Base-by-base conservation (phyloP, 2,888 invertebrate genomes). In the Eupithecia centaureata region DNA sequence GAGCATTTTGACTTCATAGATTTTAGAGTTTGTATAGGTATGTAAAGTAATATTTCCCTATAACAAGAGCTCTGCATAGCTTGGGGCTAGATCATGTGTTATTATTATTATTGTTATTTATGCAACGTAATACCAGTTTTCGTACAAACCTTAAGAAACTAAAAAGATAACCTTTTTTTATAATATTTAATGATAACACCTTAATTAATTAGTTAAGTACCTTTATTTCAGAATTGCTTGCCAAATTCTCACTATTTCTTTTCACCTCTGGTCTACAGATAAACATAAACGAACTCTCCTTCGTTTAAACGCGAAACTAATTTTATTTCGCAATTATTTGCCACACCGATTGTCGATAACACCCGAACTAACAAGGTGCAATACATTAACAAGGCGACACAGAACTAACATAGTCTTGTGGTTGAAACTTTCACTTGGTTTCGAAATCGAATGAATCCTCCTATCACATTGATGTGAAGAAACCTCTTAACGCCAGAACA, bases 351-450 rank as follows among this genome's bases (percentile, higher is more conserved):
- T n/a, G 73, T 80, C 80, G 81, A 82, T 82, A 82, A 81, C 77
- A 79, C 71, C 74, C 74, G 67, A 75, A 77, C 73, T 85, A 85
- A 86, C 87, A 87, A 89, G 86, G 82, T 77, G 79, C 80, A 79
- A 84, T 86, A 84, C 83, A 84, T 89, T 88, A 84, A 82, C 86
- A 83, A 86, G 68, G 72, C 73, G 70, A 5, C 61, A 54, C 68
- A 65, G 68, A 62, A 33, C 32, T 42, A n/a, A 38, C 10, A 33
- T 32, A 68, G 62, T 54, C 30, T 2, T 12, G 10, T 30, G 22
- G n/a, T 27, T 0, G 18, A 12, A 28, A 57, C 27, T 42, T 32
- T 59, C 65, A 51, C 68, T 68, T 25, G 10, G 8, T 13, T 51
- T 32, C 33, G 13, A 51, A 42, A 52, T 22, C 25, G 15, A 47